Percentiles rank a stretch among this genome's conserved stretches.
Conservation (phyloP, 2,113 vertebrate genomes). For the Orthochromis indermauri region DNA sequence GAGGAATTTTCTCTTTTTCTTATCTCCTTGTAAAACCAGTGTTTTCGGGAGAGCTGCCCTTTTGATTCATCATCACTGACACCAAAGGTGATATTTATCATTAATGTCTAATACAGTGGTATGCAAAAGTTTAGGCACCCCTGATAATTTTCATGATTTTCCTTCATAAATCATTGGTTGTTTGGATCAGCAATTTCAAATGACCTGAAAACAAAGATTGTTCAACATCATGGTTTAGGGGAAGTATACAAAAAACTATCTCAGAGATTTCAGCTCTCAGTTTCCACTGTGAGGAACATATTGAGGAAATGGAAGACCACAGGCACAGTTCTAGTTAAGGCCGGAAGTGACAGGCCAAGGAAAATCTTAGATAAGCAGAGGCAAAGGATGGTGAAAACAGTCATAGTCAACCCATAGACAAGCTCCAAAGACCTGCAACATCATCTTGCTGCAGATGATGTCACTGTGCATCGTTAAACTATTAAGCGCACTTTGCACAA, state of each 20-base stretch:
- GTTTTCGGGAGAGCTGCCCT: background rate
- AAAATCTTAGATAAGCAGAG: background rate
- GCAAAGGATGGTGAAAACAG: background rate
- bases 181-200: background rate
- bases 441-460: background rate
- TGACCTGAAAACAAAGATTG: background rate
- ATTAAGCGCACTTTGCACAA: background rate
- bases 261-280: accelerated
- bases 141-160: background rate
- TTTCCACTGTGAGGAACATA: background rate
- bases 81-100: background rate
- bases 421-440: background rate
- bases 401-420: accelerated
- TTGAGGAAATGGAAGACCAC: background rate
- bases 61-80: background rate
- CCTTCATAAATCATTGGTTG: background rate
- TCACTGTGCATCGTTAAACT: accelerated
- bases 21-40: background rate
- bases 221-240: background rate
- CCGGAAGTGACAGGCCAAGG: background rate
- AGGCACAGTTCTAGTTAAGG: background rate
- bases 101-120: background rate
- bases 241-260: accelerated
- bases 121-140: accelerated
- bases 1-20: background rate